phyloP scores from a whole-genome alignment of 2,113 vertebrate genomes.

The Antechinus flavipes region DNA sequence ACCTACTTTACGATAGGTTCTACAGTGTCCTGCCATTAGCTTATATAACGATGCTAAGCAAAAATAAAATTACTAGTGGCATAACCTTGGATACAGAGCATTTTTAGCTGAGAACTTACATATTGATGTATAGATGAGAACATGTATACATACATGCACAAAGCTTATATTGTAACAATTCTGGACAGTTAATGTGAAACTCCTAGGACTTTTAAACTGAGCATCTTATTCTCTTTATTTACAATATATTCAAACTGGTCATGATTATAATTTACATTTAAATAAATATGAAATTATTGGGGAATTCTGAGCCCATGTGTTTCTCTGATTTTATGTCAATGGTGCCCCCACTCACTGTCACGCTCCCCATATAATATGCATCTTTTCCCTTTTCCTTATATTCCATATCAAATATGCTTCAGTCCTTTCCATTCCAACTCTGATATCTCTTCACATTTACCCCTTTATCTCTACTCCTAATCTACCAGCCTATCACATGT shows the following conservation, averaged over 20 bases:
- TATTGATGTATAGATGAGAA: no score
- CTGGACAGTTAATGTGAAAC: neutral
- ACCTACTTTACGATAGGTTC: neutral
- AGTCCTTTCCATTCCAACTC: neutral
- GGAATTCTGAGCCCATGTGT: neutral
- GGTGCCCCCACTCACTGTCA: neutral
- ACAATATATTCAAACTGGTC: neutral
- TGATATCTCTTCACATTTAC: neutral
- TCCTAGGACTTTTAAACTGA: neutral
- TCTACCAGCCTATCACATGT: neutral
- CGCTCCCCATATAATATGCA: neutral
- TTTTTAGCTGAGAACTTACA: constrained; percentile 3
- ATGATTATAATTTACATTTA: neutral
- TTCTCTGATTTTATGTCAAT: neutral
- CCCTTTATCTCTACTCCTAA: neutral
- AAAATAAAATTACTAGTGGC: neutral
- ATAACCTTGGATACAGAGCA: neutral
- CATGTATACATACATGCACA: neutral
- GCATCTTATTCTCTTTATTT: neutral
- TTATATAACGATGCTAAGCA: neutral
- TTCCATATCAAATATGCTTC: neutral
- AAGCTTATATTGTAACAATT: neutral
- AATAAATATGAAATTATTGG: constrained; percentile 2
- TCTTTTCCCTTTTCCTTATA: neutral
- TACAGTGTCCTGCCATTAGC: rapidly evolving